Conservation (phyloP, 2,797 vertebrate genomes). For the Podarcis siculus region DNA sequence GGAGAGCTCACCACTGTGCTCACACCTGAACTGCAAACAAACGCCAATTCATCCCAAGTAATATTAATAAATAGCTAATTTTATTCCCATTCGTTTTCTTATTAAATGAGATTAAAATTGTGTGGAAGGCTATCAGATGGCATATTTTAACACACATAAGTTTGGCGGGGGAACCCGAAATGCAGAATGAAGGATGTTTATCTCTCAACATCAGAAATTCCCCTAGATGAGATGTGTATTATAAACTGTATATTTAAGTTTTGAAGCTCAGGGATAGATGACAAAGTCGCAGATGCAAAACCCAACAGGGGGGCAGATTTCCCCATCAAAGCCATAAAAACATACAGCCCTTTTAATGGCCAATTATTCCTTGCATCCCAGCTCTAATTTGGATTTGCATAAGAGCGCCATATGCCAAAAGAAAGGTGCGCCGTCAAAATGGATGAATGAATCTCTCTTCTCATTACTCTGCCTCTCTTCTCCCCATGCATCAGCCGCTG, state of each 20-base stretch:
- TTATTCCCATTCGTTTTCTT: slow-evolving; percentile 17
- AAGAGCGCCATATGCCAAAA: slow-evolving; percentile 76
- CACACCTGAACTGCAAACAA: slow-evolving; percentile 42
- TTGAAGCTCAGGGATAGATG: slow-evolving; percentile 76
- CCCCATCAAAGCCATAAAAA: slow-evolving; percentile 82
- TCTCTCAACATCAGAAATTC: slow-evolving; percentile 42
- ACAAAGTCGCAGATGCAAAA: slow-evolving; percentile 82
- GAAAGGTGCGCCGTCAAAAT: slow-evolving; percentile 75
- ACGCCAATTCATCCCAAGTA: slow-evolving; percentile 36
- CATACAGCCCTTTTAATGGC: slow-evolving; percentile 82
- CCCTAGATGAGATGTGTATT: slow-evolving; percentile 60
- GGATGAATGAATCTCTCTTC: slow-evolving; percentile 55
- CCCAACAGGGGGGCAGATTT: slow-evolving; percentile 80
- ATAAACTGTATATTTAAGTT: slow-evolving; percentile 73
- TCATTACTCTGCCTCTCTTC: slow-evolving; percentile 36
- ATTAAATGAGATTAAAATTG: slow-evolving; percentile 41
- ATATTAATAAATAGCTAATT: slow-evolving; percentile 1
- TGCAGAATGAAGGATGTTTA: slow-evolving; percentile 55
- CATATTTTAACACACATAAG: slow-evolving; percentile 33
- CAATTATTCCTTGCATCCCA: slow-evolving; percentile 85
- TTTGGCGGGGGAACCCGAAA: slow-evolving; percentile 40
- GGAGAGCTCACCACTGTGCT: slow-evolving; percentile 27
- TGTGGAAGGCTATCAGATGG: background rate
- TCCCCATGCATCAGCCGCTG: background rate
- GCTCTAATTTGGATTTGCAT: slow-evolving; percentile 76